A percentile compares a stretch with the other conserved stretches of the same genome.
Conservation (phyloP, 1,140 invertebrate genomes). For the Drosophila ambigua region DNA sequence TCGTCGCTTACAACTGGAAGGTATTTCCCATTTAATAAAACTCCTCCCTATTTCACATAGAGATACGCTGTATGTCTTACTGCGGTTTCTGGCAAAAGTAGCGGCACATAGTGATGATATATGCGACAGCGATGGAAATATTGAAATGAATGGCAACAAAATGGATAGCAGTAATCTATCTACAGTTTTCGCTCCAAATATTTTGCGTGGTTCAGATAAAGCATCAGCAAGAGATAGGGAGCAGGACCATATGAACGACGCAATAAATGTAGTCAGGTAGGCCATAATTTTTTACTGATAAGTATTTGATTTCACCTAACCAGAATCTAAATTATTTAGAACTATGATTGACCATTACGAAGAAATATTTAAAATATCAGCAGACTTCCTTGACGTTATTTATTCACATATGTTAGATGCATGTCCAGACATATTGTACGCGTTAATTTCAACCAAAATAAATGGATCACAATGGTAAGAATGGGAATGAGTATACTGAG, state of each 20-base stretch:
- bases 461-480: slow-evolving; percentile 38
- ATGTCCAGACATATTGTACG: slow-evolving; percentile 89
- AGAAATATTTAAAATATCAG: slow-evolving; percentile 90
- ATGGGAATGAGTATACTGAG: background rate
- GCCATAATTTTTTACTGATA: background rate
- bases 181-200: slow-evolving; percentile 96
- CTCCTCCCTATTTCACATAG: slow-evolving; percentile 93
- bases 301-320: background rate
- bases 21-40: slow-evolving; percentile 92
- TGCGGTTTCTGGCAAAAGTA: slow-evolving; percentile 92
- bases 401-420: slow-evolving; percentile 93
- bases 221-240: slow-evolving; percentile 67
- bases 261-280: slow-evolving; percentile 92
- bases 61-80: slow-evolving; percentile 92
- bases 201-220: slow-evolving; percentile 90
- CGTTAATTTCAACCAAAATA: slow-evolving; percentile 44
- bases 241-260: slow-evolving; percentile 85
- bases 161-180: slow-evolving; percentile 97
- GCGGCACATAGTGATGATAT: slow-evolving; percentile 85
- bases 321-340: slow-evolving; percentile 72
- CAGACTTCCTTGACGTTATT: slow-evolving; percentile 92
- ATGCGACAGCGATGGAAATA: slow-evolving; percentile 37
- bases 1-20: slow-evolving; percentile 91
- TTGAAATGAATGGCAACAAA: slow-evolving; percentile 89
- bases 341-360: slow-evolving; percentile 92